These are phyloP conservation scores for Malacoctenus gilli DNA, from an alignment of 2,797 vertebrate genomes.

Conservation along the genomic window DNA sequence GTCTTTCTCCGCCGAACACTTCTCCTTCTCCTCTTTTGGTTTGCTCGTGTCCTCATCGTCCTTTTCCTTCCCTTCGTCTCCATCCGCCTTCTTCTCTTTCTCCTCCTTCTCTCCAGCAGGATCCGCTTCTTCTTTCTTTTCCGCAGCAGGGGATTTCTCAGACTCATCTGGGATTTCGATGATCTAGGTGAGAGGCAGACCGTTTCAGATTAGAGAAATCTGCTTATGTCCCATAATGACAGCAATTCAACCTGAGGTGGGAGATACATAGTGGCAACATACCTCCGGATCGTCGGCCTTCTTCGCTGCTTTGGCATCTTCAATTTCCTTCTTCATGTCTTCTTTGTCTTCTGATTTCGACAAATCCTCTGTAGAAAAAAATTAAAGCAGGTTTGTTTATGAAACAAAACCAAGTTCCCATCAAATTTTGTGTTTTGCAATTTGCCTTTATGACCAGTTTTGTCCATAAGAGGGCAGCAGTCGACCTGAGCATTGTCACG, in stretches of 20 bases:
- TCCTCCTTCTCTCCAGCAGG: slow-evolving; percentile 53
- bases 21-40: slow-evolving; percentile 65
- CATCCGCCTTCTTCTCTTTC: slow-evolving; percentile 63
- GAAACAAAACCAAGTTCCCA: background rate
- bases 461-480: slow-evolving; percentile 34
- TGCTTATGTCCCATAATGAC: background rate
- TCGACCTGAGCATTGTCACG: no score
- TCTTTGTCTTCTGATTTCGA: slow-evolving; percentile 82
- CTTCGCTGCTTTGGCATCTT: slow-evolving; percentile 71
- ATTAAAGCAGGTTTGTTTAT: background rate
- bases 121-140: slow-evolving; percentile 70
- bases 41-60: slow-evolving; percentile 63
- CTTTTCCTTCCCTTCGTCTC: slow-evolving; percentile 60
- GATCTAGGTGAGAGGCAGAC: slow-evolving; percentile 56
- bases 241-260: background rate
- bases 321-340: slow-evolving; percentile 78
- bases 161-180: slow-evolving; percentile 85
- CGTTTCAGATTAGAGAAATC: slow-evolving; percentile 3
- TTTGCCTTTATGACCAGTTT: no score
- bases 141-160: slow-evolving; percentile 71
- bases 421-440: no score
- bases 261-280: slow-evolving; percentile 10
- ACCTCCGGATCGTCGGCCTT: slow-evolving; percentile 80
- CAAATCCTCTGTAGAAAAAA: slow-evolving; percentile 75
- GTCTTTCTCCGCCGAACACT: slow-evolving; percentile 59